Percentiles rank a stretch among this genome's conserved stretches.
phyloP scores from a whole-genome alignment of 1,140 invertebrate genomes.

The Riptortus pedestris region DNA sequence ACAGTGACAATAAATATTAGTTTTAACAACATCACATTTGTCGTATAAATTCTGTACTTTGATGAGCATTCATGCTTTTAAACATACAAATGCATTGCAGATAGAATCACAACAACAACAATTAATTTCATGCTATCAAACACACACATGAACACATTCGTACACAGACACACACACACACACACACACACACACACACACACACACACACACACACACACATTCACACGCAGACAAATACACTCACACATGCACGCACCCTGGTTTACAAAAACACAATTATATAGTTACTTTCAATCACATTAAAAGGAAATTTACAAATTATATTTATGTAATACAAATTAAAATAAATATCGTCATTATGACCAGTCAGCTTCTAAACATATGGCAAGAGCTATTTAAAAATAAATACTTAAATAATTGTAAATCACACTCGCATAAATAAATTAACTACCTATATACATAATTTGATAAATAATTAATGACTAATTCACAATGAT shows the following conservation, averaged over 20 bases:
- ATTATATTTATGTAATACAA: not conserved
- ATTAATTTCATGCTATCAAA: not conserved
- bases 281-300: not conserved
- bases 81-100: not conserved
- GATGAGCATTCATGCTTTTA: not conserved
- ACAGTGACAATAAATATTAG: not conserved
- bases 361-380: constrained; percentile 1
- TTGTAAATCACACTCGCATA: constrained; percentile 14
- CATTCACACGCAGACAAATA: not conserved
- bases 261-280: not conserved
- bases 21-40: not conserved
- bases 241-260: not conserved
- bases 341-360: not conserved
- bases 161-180: too few relatives aligned
- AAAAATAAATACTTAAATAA: constrained; percentile 8
- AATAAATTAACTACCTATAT: constrained; percentile 16
- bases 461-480: constrained; percentile 6
- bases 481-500: constrained; percentile 18
- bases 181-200: too few relatives aligned
- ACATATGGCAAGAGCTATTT: constrained; percentile 9
- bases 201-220: not conserved
- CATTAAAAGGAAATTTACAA: not conserved
- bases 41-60: not conserved
- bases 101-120: not conserved
- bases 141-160: too few relatives aligned